A percentile compares a stretch with the other conserved stretches of the same genome.
These are phyloP conservation scores for Drosophila kurseongensis DNA, from an alignment of 1,140 invertebrate genomes.

Conservation along the genomic window DNA sequence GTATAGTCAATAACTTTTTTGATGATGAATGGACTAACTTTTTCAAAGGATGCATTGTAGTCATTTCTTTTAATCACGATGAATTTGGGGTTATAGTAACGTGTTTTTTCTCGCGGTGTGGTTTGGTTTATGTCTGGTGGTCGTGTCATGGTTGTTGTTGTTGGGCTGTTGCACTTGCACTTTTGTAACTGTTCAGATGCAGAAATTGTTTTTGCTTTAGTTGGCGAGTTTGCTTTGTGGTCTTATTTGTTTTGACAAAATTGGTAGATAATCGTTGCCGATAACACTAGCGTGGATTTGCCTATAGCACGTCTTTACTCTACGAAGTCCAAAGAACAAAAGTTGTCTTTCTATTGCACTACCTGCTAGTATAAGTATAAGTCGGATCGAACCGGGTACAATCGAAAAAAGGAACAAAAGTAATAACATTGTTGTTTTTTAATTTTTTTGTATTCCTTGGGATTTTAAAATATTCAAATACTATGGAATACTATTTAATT, in stretches of 20 bases:
- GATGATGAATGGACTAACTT: background rate
- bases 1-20: background rate
- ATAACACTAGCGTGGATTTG: too few relatives aligned
- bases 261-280: background rate
- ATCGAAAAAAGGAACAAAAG: too few relatives aligned
- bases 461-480: too few relatives aligned
- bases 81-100: background rate
- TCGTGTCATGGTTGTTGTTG: background rate
- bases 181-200: background rate
- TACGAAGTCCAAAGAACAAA: too few relatives aligned
- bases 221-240: background rate
- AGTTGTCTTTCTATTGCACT: too few relatives aligned
- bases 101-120: background rate
- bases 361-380: too few relatives aligned
- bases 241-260: background rate
- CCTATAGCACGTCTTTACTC: too few relatives aligned
- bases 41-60: background rate
- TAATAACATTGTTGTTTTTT: too few relatives aligned
- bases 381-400: too few relatives aligned
- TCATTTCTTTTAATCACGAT: background rate
- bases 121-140: background rate
- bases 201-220: background rate
- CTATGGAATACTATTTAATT: too few relatives aligned
- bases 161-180: background rate
- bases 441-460: too few relatives aligned